Evolutionary conservation across 2,888 invertebrate species (phyloP), one percentile per base, ranked within the genome.

Genomic region (Thymelicus sylvestris): DNA sequence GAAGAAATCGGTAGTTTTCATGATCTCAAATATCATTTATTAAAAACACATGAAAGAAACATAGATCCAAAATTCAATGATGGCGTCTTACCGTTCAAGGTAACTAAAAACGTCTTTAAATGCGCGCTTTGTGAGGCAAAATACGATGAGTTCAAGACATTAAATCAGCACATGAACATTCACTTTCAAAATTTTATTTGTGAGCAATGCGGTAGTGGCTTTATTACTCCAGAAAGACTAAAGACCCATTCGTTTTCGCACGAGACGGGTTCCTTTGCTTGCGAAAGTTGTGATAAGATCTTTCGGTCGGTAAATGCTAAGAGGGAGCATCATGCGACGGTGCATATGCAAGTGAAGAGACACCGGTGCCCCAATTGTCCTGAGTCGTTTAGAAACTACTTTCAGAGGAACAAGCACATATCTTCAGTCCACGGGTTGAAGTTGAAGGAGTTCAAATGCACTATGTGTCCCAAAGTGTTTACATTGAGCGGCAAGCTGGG

Each of bases 181-280:
- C 93, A 93, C 74, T 93, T 87, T 67, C 91, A 89, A 73, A 90
- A 93, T 74, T 93, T 87, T 66, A 92, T 93, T 48, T 93, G 93
- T 66, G 92, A 92, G 57, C 87, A 86, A 69, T 93, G 93, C 64
- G 93, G 93, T 0, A 77, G 86, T 0, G 93, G 92, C 0, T 93
- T 93, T 47, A 84, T 92, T 3, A 91, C 92, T 0, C 89, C 90
- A 0, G 88, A 88, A 31, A 80, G 93, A 2, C 75, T 93, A 7
- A 82, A 90, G 19, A 85, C 86, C 0, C 93, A 93, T 31, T 81
- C 84, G 0, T 88, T 87, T 55, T 87, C 91, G 0, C 93, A 93
- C 67, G 89, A 87, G 66, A 89, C 86, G 0, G 93, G 91, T 0
- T 83, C 87, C 0, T 84, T 87, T 44, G 79, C 86, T 24, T 95